A percentile compares a stretch with the other conserved stretches of the same genome.
Evolutionary conservation across 2,113 vertebrate species (phyloP).

Genomic region (Uropsilus gracilis): DNA sequence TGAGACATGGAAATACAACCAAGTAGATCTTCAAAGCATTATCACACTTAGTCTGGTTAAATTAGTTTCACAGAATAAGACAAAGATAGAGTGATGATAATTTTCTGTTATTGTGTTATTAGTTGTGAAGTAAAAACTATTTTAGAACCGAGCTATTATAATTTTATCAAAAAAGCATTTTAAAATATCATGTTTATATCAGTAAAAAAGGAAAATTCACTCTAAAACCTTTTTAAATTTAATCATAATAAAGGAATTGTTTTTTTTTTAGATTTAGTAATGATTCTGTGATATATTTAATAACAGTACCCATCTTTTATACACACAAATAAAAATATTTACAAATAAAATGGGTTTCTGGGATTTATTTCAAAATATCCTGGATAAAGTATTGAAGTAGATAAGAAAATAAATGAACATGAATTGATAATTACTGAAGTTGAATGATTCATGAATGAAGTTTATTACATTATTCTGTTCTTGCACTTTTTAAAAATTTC

Average conservation of each 20-base stretch:
- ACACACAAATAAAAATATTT: conserved; percentile 48
- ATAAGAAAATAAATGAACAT: neutral
- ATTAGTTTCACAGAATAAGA: neutral
- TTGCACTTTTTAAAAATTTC: conserved; percentile 34
- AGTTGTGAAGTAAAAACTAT: conserved; percentile 44
- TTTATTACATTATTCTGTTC: conserved; percentile 23
- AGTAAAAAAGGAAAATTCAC: conserved; percentile 26
- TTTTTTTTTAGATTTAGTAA: conserved; percentile 31
- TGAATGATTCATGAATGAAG: neutral
- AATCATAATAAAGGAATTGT: conserved; percentile 15
- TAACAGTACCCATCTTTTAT: conserved; percentile 37
- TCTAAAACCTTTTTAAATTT: conserved; percentile 25
- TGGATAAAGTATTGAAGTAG: neutral
- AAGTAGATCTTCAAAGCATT: neutral
- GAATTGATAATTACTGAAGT: neutral
- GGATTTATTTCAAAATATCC: conserved; percentile 50
- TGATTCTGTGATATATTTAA: neutral
- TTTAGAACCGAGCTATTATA: neutral
- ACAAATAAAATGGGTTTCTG: conserved; percentile 32
- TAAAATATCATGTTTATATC: neutral
- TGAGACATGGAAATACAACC: neutral
- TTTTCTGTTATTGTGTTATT: neutral
- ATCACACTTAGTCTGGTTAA: neutral
- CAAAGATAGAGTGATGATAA: neutral
- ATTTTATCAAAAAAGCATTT: conserved; percentile 41